A percentile compares a stretch with the other conserved stretches of the same genome.
Conservation (phyloP, 2,113 vertebrate species). For the Tinamus guttatus region DNA sequence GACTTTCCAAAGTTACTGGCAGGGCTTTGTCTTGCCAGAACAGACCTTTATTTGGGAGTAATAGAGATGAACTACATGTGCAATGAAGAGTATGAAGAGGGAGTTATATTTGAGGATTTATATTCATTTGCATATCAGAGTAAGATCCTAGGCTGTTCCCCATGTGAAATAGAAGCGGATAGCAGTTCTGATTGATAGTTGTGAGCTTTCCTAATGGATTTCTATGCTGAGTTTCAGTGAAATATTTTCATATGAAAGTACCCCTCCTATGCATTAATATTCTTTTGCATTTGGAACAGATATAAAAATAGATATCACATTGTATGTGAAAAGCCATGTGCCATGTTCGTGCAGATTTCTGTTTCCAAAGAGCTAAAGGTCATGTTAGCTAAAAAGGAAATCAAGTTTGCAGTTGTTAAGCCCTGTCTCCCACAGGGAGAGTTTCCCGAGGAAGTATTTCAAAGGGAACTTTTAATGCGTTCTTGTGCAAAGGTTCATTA, state of each 20-base stretch:
- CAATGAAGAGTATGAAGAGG: not conserved
- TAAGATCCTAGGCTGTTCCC: not conserved
- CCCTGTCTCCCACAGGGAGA: not conserved
- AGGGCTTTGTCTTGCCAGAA: not conserved
- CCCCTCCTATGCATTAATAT: not conserved
- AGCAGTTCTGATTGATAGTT: not conserved
- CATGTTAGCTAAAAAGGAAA: not conserved
- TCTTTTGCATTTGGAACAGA: not conserved
- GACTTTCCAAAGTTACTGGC: not conserved
- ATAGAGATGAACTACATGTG: not conserved
- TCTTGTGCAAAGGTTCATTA: not conserved
- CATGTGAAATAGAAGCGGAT: not conserved
- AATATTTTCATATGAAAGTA: not conserved
- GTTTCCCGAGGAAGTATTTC: not conserved
- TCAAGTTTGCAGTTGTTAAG: not conserved
- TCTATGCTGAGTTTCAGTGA: not conserved
- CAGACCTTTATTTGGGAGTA: not conserved
- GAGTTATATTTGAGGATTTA: conserved; percentile 21
- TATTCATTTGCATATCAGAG: not conserved
- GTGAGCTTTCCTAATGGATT: not conserved
- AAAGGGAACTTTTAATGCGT: not conserved
- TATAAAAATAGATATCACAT: not conserved
- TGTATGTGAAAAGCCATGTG: not conserved
- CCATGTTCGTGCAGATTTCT: not conserved
- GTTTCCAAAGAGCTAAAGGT: conserved; percentile 12